Conservation (phyloP, 2,113 vertebrate species). For the Pluvialis apricaria region DNA sequence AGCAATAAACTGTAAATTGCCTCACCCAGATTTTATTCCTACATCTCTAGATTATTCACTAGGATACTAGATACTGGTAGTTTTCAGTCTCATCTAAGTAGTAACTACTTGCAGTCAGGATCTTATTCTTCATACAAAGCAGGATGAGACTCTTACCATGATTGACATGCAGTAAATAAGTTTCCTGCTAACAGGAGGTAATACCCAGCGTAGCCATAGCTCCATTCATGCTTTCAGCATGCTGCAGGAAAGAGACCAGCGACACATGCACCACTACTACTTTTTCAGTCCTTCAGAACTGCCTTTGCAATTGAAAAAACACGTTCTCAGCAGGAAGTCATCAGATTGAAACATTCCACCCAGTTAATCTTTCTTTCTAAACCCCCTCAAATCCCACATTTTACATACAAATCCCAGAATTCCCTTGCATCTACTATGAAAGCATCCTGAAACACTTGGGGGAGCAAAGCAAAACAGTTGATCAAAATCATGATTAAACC, state of each 20-base stretch:
- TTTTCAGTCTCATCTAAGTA: neutral
- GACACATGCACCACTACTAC: neutral
- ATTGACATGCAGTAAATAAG: neutral
- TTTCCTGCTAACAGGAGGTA: neutral
- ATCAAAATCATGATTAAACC: neutral
- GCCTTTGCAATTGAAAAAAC: neutral
- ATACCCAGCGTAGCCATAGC: neutral
- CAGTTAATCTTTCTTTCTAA: neutral
- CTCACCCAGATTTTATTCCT: neutral
- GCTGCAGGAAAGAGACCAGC: neutral
- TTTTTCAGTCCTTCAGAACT: neutral
- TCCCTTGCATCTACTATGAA: neutral
- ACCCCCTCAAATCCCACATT: neutral
- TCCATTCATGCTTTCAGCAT: neutral
- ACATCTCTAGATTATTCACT: neutral
- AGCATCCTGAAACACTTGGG: neutral
- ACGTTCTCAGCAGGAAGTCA: neutral
- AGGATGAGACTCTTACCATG: neutral
- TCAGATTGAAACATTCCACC: neutral
- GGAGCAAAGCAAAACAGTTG: neutral
- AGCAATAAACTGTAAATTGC: neutral
- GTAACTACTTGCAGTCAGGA: neutral
- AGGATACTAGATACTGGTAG: neutral
- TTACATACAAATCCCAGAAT: neutral
- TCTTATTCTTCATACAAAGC: neutral